Evolutionary conservation across 2,888 invertebrate genomes (phyloP).

Genomic region (Agonopterix arenella): DNA sequence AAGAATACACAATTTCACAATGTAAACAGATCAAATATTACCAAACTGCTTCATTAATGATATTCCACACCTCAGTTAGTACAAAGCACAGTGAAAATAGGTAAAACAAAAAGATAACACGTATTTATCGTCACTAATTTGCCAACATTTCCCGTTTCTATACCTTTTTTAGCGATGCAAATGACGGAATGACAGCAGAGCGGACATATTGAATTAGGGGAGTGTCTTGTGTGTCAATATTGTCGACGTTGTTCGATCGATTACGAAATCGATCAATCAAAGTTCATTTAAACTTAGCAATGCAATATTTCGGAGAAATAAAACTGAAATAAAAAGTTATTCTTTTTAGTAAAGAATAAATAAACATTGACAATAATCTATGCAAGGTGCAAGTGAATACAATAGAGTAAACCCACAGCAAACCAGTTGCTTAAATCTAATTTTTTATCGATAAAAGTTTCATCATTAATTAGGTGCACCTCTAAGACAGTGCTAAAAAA

Average conservation of each 20-base stretch:
- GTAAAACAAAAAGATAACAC: constrained; percentile 51
- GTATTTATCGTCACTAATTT: constrained; percentile 60
- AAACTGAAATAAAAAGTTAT: no score
- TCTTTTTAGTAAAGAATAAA: no score
- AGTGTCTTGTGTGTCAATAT: background rate
- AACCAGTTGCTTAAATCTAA: no score
- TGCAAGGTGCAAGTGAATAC: no score
- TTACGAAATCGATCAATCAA: background rate
- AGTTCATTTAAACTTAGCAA: no score
- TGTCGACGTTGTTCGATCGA: no score
- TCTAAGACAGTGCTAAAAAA: no score
- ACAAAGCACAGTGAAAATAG: constrained; percentile 26
- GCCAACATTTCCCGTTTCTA: constrained; percentile 66
- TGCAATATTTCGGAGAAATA: no score
- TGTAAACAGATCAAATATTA: constrained; percentile 60
- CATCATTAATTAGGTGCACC: no score
- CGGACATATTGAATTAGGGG: constrained; percentile 36
- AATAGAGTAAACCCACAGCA: no score
- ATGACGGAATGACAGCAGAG: constrained; percentile 10
- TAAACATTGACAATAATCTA: no score
- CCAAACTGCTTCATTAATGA: constrained; percentile 26
- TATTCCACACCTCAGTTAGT: constrained; percentile 23
- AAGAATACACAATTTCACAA: constrained; percentile 51
- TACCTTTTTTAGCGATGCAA: constrained; percentile 51
- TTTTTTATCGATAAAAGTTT: no score